Conservation (phyloP, 2,113 vertebrate genomes). For the Bambusicola thoracicus region DNA sequence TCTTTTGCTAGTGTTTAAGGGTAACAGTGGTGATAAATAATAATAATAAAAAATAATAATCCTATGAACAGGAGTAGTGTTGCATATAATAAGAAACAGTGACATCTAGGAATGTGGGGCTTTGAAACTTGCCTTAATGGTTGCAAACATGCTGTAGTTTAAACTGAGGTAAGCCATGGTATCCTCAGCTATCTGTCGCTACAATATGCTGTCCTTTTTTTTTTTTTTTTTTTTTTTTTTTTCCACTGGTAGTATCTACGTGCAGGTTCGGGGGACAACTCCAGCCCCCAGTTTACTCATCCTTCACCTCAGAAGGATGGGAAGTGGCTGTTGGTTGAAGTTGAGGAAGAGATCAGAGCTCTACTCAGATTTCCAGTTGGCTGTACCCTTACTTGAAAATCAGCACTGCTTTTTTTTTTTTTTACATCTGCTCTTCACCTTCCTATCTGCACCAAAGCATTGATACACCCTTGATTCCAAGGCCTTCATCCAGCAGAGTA, state of each 20-base stretch:
- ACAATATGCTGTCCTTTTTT: neutral
- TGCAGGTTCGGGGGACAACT: slow-evolving; percentile 10
- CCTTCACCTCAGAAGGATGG: neutral
- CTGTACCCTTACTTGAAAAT: neutral
- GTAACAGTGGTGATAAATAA: neutral
- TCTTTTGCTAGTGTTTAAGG: neutral
- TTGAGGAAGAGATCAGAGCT: neutral
- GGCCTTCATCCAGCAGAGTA: neutral
- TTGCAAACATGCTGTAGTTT: neutral
- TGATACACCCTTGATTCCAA: neutral
- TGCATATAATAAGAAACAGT: neutral
- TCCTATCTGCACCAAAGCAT: neutral
- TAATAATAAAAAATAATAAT: neutral
- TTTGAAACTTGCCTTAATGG: neutral
- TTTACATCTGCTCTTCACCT: neutral
- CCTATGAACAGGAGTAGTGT: neutral
- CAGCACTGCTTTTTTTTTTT: neutral
- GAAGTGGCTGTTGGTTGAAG: neutral
- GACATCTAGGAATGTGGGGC: neutral
- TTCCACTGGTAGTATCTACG: neutral
- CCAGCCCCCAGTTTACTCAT: slow-evolving; percentile 22
- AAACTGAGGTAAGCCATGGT: neutral
- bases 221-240: neutral
- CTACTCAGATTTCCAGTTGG: neutral
- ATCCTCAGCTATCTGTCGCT: neutral